Evolutionary conservation across 2,888 invertebrate species (phyloP).

Genomic region (Epistrophe eligans): DNA sequence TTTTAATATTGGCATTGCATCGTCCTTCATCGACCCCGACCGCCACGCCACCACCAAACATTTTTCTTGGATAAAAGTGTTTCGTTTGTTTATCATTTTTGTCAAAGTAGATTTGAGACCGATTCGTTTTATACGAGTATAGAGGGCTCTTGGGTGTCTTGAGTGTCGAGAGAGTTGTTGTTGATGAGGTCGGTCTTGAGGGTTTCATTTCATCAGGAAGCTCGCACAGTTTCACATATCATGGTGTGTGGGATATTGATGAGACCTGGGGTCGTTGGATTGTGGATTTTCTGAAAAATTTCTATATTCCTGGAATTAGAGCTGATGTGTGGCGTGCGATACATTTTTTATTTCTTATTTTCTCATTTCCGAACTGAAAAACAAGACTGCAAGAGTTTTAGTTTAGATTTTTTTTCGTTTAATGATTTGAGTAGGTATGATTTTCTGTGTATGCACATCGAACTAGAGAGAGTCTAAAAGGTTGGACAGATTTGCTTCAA

Average conservation of each 20-base stretch:
- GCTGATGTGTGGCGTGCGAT: conserved; percentile 13
- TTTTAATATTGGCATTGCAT: conserved; percentile 1
- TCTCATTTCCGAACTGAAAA: background rate
- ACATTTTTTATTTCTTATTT: background rate
- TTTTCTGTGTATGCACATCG: too few relatives aligned
- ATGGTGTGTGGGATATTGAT: conserved; percentile 20
- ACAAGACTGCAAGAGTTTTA: background rate
- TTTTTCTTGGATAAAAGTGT: conserved; percentile 1
- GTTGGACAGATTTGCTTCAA: too few relatives aligned
- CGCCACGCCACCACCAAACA: background rate
- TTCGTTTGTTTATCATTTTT: conserved; percentile 11
- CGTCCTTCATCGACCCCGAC: background rate
- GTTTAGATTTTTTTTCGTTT: background rate
- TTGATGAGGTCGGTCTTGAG: background rate
- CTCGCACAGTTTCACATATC: conserved; percentile 4
- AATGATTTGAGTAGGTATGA: background rate
- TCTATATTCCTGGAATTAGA: conserved; percentile 7
- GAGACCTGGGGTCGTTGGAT: conserved; percentile 6
- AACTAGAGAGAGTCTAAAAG: too few relatives aligned
- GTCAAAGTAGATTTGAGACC: conserved; percentile 4
- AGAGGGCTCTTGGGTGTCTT: conserved; percentile 3
- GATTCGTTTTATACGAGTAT: background rate
- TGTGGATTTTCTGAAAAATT: conserved; percentile 16
- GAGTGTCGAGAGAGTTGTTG: conserved; percentile 1
- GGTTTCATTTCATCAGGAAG: conserved; percentile 4